These are phyloP conservation scores for Eustalomyia histrio DNA, from an alignment of 2,888 invertebrate genomes.

Conservation along the genomic window DNA sequence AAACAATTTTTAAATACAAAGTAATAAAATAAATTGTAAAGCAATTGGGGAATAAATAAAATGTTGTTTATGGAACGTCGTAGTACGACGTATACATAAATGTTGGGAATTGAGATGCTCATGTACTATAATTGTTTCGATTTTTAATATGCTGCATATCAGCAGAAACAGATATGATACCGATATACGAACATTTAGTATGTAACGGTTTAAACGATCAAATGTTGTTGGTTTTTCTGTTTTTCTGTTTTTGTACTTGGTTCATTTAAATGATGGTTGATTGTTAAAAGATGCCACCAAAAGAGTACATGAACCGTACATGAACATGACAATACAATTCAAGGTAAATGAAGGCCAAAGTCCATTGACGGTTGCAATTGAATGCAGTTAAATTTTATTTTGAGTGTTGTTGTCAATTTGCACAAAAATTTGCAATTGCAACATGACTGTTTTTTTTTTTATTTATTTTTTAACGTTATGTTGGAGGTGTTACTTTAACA, in stretches of 20 bases:
- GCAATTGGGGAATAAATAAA: slow-evolving; percentile 38
- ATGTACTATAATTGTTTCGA: slow-evolving; percentile 50
- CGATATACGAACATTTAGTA: neutral
- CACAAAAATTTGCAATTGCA: slow-evolving; percentile 58
- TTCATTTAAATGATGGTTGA: slow-evolving; percentile 1
- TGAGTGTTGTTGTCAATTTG: slow-evolving; percentile 45
- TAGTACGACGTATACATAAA: no score
- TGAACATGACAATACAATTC: slow-evolving; percentile 69
- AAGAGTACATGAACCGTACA: slow-evolving; percentile 43
- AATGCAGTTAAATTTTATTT: slow-evolving; percentile 37
- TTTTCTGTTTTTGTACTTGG: slow-evolving; percentile 34
- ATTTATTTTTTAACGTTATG: slow-evolving; percentile 29
- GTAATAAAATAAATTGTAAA: slow-evolving; percentile 61
- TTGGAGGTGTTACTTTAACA: slow-evolving; percentile 58
- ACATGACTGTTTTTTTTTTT: slow-evolving; percentile 31
- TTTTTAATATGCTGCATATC: neutral
- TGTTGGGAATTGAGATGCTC: slow-evolving; percentile 51
- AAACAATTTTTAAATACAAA: slow-evolving; percentile 32
- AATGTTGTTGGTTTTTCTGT: slow-evolving; percentile 25
- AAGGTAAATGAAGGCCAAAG: slow-evolving; percentile 80
- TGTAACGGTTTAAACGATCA: slow-evolving; percentile 62
- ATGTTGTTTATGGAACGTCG: slow-evolving; percentile 35
- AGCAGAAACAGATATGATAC: neutral
- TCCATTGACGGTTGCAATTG: slow-evolving; percentile 63
- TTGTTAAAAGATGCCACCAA: slow-evolving; percentile 44